Evolutionary conservation across 92 coral and sea anemone genomes (phyloP).

Genomic region (Meandrina meandrites): DNA sequence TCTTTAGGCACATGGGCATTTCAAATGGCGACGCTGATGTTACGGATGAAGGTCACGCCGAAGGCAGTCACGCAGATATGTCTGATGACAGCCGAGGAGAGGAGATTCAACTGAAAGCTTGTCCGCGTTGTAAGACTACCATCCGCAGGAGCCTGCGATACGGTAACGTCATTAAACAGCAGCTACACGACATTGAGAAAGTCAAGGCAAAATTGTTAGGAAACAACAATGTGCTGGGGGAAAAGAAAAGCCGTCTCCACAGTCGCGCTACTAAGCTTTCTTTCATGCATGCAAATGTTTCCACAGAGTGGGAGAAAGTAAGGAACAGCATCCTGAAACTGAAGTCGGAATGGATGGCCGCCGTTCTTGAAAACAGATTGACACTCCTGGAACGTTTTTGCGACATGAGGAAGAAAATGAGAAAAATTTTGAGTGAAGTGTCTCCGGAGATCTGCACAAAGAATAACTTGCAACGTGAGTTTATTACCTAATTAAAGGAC

Average conservation of each 20-base stretch:
- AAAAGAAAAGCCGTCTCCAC: not conserved
- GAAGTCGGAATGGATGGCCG: too few species aligned
- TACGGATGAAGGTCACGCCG: conserved; percentile 4
- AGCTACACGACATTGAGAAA: conserved; percentile 65
- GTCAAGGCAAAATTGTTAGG: conserved; percentile 17
- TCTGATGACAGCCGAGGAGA: too few species aligned
- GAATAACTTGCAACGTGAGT: conserved; percentile 5
- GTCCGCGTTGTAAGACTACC: conserved; percentile 76
- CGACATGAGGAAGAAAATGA: not conserved
- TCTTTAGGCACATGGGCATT: conserved; percentile 26
- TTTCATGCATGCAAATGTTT: too few species aligned
- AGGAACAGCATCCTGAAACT: too few species aligned
- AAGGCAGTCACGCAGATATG: too few species aligned
- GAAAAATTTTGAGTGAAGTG: not conserved
- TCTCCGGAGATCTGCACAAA: conserved; percentile 11
- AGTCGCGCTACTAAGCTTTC: not conserved
- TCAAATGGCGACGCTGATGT: conserved; percentile 19
- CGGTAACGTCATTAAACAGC: conserved; percentile 62
- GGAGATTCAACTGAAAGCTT: conserved; percentile 65
- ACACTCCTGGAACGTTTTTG: conserved; percentile 29
- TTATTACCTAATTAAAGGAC: too few species aligned
- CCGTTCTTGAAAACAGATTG: conserved; percentile 50
- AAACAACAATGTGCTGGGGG: too few species aligned
- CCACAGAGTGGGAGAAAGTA: too few species aligned
- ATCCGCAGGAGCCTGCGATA: conserved; percentile 72